Conservation (phyloP, 2,888 invertebrate genomes). For the Papilio protenor region DNA sequence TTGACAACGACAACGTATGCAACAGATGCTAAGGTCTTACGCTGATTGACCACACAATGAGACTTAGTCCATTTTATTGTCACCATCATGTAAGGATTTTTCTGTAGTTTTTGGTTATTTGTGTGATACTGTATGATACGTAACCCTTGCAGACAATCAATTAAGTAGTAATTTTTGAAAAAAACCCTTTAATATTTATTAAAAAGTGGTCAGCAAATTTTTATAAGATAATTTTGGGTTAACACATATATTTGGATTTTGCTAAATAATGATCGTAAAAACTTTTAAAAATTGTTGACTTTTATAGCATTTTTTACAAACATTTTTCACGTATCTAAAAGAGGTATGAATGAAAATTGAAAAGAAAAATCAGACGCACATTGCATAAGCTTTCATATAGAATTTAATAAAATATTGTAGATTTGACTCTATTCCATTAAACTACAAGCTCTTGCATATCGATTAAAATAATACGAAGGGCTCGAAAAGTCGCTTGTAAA, state of each 20-base stretch:
- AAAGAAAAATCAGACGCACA: conserved; percentile 4
- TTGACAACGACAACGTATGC: not conserved
- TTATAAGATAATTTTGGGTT: not conserved
- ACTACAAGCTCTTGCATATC: not conserved
- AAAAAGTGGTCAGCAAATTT: not conserved
- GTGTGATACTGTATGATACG: not conserved
- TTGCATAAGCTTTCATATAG: not conserved
- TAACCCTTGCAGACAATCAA: not conserved
- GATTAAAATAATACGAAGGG: not conserved
- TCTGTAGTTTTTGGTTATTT: not conserved
- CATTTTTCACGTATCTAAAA: too few relatives aligned
- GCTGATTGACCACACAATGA: not conserved
- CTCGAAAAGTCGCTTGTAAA: too few relatives aligned
- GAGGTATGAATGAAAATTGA: too few relatives aligned
- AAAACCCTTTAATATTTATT: not conserved
- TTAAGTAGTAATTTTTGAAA: not conserved
- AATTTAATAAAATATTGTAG: not conserved
- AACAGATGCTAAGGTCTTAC: not conserved
- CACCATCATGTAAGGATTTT: not conserved
- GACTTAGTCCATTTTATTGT: not conserved
- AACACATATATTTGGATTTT: not conserved
- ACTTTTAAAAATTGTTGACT: too few relatives aligned
- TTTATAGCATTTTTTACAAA: too few relatives aligned
- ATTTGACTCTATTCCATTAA: not conserved
- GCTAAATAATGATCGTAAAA: too few relatives aligned